A percentile compares a stretch with the other conserved stretches of the same genome.
These are phyloP conservation scores for Thamnaconus septentrionalis DNA, from an alignment of 2,113 vertebrate genomes.

Conservation along the genomic window DNA sequence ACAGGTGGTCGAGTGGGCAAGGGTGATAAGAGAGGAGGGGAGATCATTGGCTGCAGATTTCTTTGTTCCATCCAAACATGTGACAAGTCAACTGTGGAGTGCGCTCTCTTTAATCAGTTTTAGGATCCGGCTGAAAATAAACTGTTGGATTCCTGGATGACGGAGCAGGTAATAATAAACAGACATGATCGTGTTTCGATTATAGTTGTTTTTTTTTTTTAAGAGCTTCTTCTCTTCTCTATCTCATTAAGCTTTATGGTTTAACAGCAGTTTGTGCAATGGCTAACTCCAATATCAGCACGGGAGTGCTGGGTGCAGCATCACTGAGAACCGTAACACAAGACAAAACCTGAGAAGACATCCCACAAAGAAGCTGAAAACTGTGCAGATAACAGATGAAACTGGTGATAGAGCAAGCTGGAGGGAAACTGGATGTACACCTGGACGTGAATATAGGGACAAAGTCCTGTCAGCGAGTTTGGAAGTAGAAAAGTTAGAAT, in stretches of 20 bases:
- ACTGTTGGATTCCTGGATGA: too few relatives aligned
- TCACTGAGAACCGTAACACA: constrained; percentile 34
- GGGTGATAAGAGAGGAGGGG: constrained; percentile 52
- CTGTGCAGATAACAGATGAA: constrained; percentile 14
- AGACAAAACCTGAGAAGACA: constrained; percentile 16
- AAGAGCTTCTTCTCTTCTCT: background rate
- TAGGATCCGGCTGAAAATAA: background rate
- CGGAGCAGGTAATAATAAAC: too few relatives aligned
- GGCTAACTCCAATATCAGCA: constrained; percentile 33
- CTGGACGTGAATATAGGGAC: background rate
- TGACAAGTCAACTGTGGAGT: constrained; percentile 23
- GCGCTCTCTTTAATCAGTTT: constrained; percentile 1
- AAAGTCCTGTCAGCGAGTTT: too few relatives aligned
- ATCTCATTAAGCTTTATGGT: constrained; percentile 1
- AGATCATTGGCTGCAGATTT: constrained; percentile 34
- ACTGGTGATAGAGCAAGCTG: constrained; percentile 15
- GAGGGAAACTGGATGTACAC: constrained; percentile 20
- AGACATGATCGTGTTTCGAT: too few relatives aligned
- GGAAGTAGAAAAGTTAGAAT: background rate
- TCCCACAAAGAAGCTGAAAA: constrained; percentile 20
- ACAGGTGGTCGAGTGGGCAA: constrained; percentile 52
- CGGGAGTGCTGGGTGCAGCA: constrained; percentile 54
- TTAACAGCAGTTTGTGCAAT: constrained; percentile 26
- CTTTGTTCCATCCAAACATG: constrained; percentile 52
- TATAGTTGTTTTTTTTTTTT: background rate